These are phyloP conservation scores for Acanthococcus lagerstroemiae DNA, from an alignment of 2,888 invertebrate genomes.

Conservation along the genomic window DNA sequence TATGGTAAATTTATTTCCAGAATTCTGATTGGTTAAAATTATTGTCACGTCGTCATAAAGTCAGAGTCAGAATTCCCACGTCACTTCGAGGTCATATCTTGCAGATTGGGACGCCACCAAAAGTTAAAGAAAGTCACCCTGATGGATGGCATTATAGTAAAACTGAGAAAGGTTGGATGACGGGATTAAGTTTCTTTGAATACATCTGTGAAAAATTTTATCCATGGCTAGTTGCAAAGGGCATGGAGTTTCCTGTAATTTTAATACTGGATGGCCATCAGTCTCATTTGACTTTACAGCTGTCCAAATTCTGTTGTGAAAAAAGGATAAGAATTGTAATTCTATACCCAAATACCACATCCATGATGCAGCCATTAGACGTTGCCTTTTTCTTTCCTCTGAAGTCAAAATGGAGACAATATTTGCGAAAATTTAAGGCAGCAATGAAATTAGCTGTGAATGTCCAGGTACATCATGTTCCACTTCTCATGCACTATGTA, in stretches of 20 bases:
- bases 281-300: conserved; percentile 38
- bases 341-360: too few relatives aligned
- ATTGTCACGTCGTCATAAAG: too few relatives aligned
- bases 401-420: conserved; percentile 34
- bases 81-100: too few relatives aligned
- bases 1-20: too few relatives aligned
- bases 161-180: neutral
- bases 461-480: neutral
- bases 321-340: conserved; percentile 35
- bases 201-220: neutral
- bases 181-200: neutral
- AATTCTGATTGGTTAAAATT: too few relatives aligned
- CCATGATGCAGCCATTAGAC: conserved; percentile 36
- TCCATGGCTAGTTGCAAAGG: neutral
- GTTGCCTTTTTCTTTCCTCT: conserved; percentile 35
- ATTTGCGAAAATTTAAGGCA: conserved; percentile 29
- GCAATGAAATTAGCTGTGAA: neutral
- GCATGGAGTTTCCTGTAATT: conserved; percentile 32
- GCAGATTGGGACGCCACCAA: neutral
- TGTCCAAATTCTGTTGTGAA: conserved; percentile 33
- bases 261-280: conserved; percentile 42
- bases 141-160: neutral
- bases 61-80: too few relatives aligned
- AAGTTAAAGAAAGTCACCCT: neutral
- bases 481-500: neutral